Conservation (phyloP, 2,113 vertebrate species). For the Tringa solitaria region DNA sequence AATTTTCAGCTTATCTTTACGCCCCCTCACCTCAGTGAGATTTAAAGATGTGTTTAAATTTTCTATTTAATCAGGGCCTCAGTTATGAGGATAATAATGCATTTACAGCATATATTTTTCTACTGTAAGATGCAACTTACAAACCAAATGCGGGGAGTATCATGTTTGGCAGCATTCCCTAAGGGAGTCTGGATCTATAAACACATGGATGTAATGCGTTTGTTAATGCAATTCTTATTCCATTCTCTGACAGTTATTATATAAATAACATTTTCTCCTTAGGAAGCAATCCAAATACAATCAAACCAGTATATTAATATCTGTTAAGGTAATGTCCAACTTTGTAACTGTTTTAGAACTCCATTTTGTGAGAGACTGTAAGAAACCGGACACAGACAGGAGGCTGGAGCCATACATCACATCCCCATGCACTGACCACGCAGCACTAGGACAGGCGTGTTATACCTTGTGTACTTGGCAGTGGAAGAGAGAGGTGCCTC, state of each 20-base stretch:
- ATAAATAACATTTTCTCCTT: constrained; percentile 47
- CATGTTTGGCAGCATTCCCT: constrained; percentile 43
- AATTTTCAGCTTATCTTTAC: constrained; percentile 19
- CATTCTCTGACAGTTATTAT: constrained; percentile 54
- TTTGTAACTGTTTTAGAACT: neutral
- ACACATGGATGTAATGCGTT: constrained; percentile 13
- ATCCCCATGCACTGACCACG: rapidly evolving
- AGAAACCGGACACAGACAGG: neutral
- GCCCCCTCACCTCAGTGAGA: neutral
- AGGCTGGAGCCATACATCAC: neutral
- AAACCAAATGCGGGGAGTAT: constrained; percentile 28
- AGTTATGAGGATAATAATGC: neutral
- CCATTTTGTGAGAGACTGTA: neutral
- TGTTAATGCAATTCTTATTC: constrained; percentile 52
- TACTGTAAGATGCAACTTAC: neutral
- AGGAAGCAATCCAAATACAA: constrained; percentile 46
- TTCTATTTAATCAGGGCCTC: neutral
- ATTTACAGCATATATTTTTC: neutral
- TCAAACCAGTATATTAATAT: constrained; percentile 21
- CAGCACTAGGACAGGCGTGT: rapidly evolving
- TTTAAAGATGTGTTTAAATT: neutral
- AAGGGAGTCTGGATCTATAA: constrained; percentile 56
- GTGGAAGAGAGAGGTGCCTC: neutral
- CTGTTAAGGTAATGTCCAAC: neutral
- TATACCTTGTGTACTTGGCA: rapidly evolving